Conservation (phyloP, 2,888 invertebrate species). For the Eledona agricola region DNA sequence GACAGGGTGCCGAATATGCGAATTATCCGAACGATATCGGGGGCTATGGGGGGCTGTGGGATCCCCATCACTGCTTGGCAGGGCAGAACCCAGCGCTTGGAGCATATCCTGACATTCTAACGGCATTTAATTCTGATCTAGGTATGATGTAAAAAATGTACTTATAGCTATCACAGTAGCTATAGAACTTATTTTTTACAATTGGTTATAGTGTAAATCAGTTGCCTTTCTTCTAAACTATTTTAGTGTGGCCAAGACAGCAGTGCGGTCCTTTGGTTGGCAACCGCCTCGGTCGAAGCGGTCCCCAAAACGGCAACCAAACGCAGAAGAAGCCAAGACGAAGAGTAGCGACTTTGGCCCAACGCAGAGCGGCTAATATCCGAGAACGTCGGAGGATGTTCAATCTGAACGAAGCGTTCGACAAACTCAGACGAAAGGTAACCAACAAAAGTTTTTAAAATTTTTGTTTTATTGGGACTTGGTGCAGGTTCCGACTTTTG, state of each 20-base stretch:
- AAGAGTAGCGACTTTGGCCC: constrained; percentile 89
- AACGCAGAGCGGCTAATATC: constrained; percentile 91
- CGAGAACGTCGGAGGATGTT: constrained; percentile 94
- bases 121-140: constrained; percentile 73
- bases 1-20: constrained; percentile 54
- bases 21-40: constrained; percentile 55
- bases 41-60: constrained; percentile 71
- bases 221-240: constrained; percentile 4
- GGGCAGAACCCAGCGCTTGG: constrained; percentile 70
- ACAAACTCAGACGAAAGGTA: constrained; percentile 87
- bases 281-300: constrained; percentile 53
- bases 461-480: too few relatives aligned
- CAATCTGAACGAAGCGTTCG: constrained; percentile 95
- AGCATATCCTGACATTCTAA: constrained; percentile 75
- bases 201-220: background rate
- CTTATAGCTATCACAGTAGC: background rate
- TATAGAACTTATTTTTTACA: background rate
- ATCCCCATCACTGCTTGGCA: constrained; percentile 63
- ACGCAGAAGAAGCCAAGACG: constrained; percentile 82
- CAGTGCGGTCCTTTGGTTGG: constrained; percentile 65
- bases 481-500: constrained; percentile 92
- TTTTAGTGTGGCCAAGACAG: constrained; percentile 65
- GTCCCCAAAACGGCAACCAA: constrained; percentile 54
- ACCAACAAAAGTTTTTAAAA: background rate
- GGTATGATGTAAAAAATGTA: constrained; percentile 48